Percentiles rank a stretch among this genome's conserved stretches.
Evolutionary conservation across 2,113 vertebrate genomes (phyloP).

Genomic region (Elgaria multicarinata): DNA sequence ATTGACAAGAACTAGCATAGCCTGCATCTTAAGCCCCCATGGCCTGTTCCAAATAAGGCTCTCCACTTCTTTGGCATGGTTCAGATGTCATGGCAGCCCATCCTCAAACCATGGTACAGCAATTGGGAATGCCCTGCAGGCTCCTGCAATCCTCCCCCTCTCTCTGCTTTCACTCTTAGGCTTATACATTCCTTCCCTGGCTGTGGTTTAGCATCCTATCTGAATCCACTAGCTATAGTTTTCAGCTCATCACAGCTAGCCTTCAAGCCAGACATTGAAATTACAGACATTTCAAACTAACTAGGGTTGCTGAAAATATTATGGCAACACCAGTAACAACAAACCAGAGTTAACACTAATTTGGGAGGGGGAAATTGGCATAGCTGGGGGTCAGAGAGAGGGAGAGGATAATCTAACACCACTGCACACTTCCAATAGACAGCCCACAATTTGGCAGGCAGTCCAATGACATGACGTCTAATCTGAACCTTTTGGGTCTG

Average conservation of each 20-base stretch:
- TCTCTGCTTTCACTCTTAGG: background rate
- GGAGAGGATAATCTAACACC: background rate
- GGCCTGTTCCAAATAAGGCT: background rate
- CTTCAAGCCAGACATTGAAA: background rate
- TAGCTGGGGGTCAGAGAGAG: background rate
- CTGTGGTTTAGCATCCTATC: background rate
- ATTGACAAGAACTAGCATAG: background rate
- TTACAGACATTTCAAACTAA: background rate
- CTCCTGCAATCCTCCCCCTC: background rate
- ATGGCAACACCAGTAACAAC: background rate
- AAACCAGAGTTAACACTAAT: background rate
- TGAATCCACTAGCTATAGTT: background rate
- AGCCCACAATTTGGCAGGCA: background rate
- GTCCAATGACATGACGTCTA: background rate
- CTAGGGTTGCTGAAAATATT: background rate
- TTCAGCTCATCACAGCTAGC: too few species aligned
- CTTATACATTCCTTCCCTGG: background rate
- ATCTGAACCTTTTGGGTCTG: background rate
- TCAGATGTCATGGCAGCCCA: background rate
- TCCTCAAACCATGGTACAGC: background rate
- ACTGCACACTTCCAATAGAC: background rate
- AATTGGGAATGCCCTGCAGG: background rate
- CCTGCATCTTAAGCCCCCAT: background rate
- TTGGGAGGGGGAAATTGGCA: background rate
- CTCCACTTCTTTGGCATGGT: background rate